Percentiles rank a stretch among this genome's conserved stretches.
Conservation (phyloP, 1,140 invertebrate genomes). For the Drosophila sp. region DNA sequence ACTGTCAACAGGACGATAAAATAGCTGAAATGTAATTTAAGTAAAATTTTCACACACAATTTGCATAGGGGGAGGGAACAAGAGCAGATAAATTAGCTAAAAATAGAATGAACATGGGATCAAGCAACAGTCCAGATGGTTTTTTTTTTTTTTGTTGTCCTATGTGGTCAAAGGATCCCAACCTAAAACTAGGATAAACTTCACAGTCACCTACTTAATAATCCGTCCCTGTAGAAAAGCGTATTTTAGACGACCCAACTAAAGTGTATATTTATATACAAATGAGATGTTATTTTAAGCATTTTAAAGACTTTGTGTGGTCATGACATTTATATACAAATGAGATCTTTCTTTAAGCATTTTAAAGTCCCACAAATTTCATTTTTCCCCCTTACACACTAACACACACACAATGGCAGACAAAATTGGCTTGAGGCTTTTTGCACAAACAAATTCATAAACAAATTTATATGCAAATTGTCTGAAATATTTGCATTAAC, state of each 20-base stretch:
- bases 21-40: slow-evolving; percentile 12
- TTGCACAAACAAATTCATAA: slow-evolving; percentile 39
- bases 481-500: slow-evolving; percentile 29
- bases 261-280: too few relatives aligned
- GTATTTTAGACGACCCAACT: too few relatives aligned
- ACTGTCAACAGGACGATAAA: slow-evolving; percentile 5
- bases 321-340: neutral
- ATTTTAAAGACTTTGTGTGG: too few relatives aligned
- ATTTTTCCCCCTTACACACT: neutral
- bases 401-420: slow-evolving; percentile 21
- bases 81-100: slow-evolving; percentile 4
- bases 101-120: neutral
- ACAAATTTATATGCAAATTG: slow-evolving; percentile 49
- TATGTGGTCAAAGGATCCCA: too few relatives aligned
- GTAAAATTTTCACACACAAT: slow-evolving; percentile 10
- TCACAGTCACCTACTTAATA: too few relatives aligned
- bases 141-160: too few relatives aligned
- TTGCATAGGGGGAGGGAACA: neutral
- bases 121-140: neutral
- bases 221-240: too few relatives aligned
- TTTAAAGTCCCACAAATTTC: slow-evolving; percentile 3
- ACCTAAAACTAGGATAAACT: too few relatives aligned
- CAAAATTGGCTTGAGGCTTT: slow-evolving; percentile 27
- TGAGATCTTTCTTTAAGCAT: slow-evolving; percentile 6
- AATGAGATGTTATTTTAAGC: too few relatives aligned